These are phyloP conservation scores for Choristoneura fumiferana DNA, from an alignment of 1,140 invertebrate species.

Conservation along the genomic window DNA sequence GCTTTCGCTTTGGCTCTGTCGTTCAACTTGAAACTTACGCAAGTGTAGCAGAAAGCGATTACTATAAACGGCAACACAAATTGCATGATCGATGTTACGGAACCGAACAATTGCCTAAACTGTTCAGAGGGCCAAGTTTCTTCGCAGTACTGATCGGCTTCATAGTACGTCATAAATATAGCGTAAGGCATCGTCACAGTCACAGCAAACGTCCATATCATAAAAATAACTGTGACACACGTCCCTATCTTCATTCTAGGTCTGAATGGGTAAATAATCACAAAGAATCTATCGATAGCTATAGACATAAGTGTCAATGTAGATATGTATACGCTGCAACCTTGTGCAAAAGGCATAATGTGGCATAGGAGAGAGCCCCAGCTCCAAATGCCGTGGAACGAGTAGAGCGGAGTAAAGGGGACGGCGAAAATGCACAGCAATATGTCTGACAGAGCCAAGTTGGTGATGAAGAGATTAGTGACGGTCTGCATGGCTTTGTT, in stretches of 20 bases:
- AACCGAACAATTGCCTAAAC: conserved; percentile 89
- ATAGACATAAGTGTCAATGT: conserved; percentile 98
- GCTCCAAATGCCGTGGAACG: conserved; percentile 93
- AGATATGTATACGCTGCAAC: conserved; percentile 97
- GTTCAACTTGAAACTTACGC: conserved; percentile 93
- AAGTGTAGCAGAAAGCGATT: conserved; percentile 96
- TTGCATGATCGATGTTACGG: conserved; percentile 92
- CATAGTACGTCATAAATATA: conserved; percentile 85
- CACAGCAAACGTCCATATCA: conserved; percentile 95
- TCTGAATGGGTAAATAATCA: conserved; percentile 97
- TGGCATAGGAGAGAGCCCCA: conserved; percentile 95
- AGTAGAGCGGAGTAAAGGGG: conserved; percentile 96
- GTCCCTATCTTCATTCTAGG: conserved; percentile 93
- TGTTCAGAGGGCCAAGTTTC: conserved; percentile 94
- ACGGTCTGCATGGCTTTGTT: conserved; percentile 99
- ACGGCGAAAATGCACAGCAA: conserved; percentile 95
- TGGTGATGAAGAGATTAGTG: conserved; percentile 98
- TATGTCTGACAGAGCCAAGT: conserved; percentile 97
- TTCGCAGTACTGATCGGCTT: conserved; percentile 84
- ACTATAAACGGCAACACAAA: conserved; percentile 97
- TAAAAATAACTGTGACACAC: conserved; percentile 91
- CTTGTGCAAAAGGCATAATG: conserved; percentile 94
- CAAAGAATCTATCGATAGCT: conserved; percentile 97
- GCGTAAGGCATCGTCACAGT: conserved; percentile 95
- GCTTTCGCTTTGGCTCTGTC: conserved; percentile 87